Conservation (phyloP, 2,888 invertebrate genomes). For the Epicampocera succincta region DNA sequence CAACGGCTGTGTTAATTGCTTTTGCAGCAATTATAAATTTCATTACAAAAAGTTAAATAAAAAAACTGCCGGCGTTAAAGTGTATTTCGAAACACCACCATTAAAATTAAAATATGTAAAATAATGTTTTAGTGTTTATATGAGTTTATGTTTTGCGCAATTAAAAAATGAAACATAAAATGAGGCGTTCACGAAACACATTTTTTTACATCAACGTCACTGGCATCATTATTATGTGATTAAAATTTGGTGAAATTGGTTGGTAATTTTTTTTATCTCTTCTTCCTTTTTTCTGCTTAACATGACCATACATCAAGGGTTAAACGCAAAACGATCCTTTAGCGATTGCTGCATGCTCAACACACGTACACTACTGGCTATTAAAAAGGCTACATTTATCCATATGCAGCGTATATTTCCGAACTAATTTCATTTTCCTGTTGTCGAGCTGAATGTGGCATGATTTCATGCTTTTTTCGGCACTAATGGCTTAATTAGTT, state of each 20-base stretch:
- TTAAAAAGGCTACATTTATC: neutral
- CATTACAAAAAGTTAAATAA: conserved; percentile 2
- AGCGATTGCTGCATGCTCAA: neutral
- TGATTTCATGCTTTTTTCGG: conserved; percentile 34
- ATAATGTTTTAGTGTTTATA: conserved; percentile 40
- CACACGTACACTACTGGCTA: neutral
- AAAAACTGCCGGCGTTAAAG: conserved; percentile 9
- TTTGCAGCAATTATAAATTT: conserved; percentile 60
- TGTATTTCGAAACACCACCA: conserved; percentile 54
- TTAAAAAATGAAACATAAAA: conserved; percentile 42
- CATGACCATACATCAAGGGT: conserved; percentile 37
- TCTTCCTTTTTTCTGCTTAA: neutral
- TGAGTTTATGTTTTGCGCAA: conserved; percentile 21
- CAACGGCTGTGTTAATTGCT: conserved; percentile 58
- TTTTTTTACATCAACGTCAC: conserved; percentile 34
- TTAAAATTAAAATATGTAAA: conserved; percentile 66
- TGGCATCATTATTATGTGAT: conserved; percentile 36
- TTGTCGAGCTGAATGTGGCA: conserved; percentile 11
- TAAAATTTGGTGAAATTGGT: conserved; percentile 31
- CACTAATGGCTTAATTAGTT: conserved; percentile 65
- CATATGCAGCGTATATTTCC: neutral
- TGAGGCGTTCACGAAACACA: conserved; percentile 57
- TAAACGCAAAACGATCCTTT: conserved; percentile 3
- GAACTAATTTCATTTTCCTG: conserved; percentile 38
- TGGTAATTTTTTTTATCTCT: conserved; percentile 17